Conservation (phyloP, 2,888 invertebrate genomes). For the Phoenoteleia sp. region DNA sequence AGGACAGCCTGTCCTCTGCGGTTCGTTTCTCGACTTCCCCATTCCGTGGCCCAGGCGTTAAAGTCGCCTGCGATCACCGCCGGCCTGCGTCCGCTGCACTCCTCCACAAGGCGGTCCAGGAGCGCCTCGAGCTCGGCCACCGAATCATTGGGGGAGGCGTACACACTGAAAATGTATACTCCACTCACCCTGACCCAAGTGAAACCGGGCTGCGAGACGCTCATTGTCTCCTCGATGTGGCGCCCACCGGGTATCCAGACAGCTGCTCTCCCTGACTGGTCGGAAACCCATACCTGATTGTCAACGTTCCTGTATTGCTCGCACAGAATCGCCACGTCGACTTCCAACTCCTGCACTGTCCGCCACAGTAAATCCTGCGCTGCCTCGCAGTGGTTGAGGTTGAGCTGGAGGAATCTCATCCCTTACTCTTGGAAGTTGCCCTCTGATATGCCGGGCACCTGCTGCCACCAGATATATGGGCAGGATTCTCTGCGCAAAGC, state of each 20-base stretch:
- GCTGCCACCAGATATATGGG: neutral
- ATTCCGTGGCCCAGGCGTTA: too few relatives aligned
- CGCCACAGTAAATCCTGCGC: constrained; percentile 10
- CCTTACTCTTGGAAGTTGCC: neutral
- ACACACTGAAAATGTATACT: constrained; percentile 14
- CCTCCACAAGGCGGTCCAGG: neutral
- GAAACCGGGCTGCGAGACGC: neutral
- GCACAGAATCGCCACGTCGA: constrained; percentile 7
- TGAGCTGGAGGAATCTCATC: constrained; percentile 21
- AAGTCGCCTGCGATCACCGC: neutral
- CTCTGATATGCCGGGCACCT: neutral
- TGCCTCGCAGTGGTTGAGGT: constrained; percentile 29
- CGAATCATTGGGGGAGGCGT: neutral
- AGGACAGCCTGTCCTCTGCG: neutral
- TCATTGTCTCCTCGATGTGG: neutral
- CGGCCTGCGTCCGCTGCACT: neutral
- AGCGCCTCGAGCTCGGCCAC: neutral
- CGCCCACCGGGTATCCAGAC: neutral
- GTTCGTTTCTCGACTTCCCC: neutral
- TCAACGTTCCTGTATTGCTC: constrained; percentile 10
- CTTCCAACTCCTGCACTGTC: neutral
- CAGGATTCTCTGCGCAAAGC: neutral
- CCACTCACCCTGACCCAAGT: neutral
- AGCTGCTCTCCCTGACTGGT: neutral
- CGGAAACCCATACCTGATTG: neutral